A percentile compares a stretch with the other conserved stretches of the same genome.
phyloP scores from a whole-genome alignment of 2,113 vertebrate genomes.

The Salvelinus namaycush region DNA sequence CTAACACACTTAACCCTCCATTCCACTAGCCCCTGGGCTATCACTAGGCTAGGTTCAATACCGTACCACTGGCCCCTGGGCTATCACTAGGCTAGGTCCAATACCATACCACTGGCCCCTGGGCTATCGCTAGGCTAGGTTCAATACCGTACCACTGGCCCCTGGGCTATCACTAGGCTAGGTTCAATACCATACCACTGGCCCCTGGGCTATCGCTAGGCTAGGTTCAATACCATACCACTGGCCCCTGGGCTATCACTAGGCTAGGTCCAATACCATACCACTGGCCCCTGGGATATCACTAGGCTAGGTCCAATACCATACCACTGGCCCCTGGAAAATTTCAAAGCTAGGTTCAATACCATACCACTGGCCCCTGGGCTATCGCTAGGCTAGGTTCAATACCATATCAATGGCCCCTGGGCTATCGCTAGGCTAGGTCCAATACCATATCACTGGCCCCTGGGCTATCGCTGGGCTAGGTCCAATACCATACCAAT shows the following conservation, averaged over 20 bases:
- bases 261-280: slow-evolving; percentile 22
- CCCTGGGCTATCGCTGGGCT: too few relatives aligned
- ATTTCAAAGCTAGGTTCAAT: neutral
- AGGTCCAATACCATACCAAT: too few relatives aligned
- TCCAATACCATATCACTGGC: too few relatives aligned
- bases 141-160: slow-evolving; percentile 39
- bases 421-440: too few relatives aligned
- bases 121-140: slow-evolving; percentile 54
- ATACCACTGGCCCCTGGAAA: neutral
- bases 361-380: slow-evolving; percentile 29
- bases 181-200: too few relatives aligned
- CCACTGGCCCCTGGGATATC: neutral
- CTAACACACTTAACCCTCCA: slow-evolving; percentile 64
- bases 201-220: too few relatives aligned
- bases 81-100: slow-evolving; percentile 48
- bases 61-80: slow-evolving; percentile 55
- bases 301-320: slow-evolving; percentile 40
- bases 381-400: slow-evolving; percentile 39
- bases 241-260: too few relatives aligned
- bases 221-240: too few relatives aligned
- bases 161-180: slow-evolving; percentile 20
- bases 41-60: slow-evolving; percentile 58
- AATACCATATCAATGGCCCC: neutral
- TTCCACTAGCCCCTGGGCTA: slow-evolving; percentile 51
- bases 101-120: slow-evolving; percentile 21